Percentiles rank a stretch among this genome's conserved stretches.
phyloP scores from a whole-genome alignment of 2,113 vertebrate species.

The Hippocampus barbouri region DNA sequence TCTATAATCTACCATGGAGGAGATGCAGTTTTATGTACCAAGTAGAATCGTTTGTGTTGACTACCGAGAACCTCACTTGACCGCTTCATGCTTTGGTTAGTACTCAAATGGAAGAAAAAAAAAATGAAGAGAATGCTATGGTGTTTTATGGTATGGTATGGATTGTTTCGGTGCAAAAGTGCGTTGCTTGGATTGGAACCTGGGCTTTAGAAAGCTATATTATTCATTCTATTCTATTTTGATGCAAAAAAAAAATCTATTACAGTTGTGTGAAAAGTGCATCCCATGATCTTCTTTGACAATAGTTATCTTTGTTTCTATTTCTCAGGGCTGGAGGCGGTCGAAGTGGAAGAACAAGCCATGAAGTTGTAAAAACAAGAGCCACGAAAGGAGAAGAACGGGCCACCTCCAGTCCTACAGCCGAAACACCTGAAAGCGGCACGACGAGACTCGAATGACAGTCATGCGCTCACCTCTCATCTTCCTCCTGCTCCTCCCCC shows the following conservation, averaged over 20 bases:
- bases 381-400: constrained; percentile 21
- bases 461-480: constrained; percentile 31
- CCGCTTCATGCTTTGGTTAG: not conserved
- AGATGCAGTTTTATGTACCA: not conserved
- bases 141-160: not conserved
- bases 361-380: constrained; percentile 68
- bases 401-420: constrained; percentile 11
- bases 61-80: not conserved
- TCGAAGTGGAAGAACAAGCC: constrained; percentile 39
- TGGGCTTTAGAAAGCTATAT: not conserved
- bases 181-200: not conserved
- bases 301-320: constrained; percentile 12
- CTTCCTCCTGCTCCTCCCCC: constrained; percentile 55
- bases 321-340: constrained; percentile 58
- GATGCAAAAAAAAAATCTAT: not conserved
- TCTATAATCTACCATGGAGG: not conserved
- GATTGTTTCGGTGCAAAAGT: not conserved
- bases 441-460: constrained; percentile 13
- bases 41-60: too few relatives aligned
- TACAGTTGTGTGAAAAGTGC: not conserved
- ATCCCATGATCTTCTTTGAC: not conserved
- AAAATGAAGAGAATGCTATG: too few relatives aligned
- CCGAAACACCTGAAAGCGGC: constrained; percentile 18
- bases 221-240: not conserved
- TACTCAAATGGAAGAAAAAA: not conserved